Percentiles rank a stretch among this genome's conserved stretches.
Conservation (phyloP, 2,888 invertebrate genomes). For the Fragum sueziense region DNA sequence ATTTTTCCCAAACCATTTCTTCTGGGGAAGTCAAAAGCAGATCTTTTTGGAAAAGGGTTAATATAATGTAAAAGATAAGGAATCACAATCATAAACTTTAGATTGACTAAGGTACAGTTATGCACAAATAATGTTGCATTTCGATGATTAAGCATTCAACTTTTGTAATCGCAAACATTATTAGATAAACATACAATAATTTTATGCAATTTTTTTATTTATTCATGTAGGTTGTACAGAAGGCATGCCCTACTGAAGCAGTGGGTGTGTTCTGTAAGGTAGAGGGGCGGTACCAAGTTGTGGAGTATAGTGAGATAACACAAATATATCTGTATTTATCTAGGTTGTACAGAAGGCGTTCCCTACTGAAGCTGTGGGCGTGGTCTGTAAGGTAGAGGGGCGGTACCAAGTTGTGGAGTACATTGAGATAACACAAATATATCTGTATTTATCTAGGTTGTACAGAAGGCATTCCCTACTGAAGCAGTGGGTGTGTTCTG, state of each 20-base stretch:
- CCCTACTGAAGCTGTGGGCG: conserved; percentile 97
- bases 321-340: not conserved
- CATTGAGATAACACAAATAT: conserved; percentile 89
- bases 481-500: conserved; percentile 99
- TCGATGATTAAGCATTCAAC: too few relatives aligned
- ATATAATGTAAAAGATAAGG: conserved; percentile 92
- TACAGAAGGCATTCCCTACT: conserved; percentile 93
- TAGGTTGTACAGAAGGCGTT: conserved; percentile 91
- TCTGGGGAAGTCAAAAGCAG: too few relatives aligned
- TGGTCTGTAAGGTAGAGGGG: conserved; percentile 96
- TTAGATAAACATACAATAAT: too few relatives aligned
- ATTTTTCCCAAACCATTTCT: too few relatives aligned
- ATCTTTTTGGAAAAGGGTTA: conserved; percentile 96
- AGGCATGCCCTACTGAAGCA: conserved; percentile 93
- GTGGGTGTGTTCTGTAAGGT: conserved; percentile 98
- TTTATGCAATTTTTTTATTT: too few relatives aligned
- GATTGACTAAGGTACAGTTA: too few relatives aligned
- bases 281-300: conserved; percentile 92
- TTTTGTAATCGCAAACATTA: too few relatives aligned
- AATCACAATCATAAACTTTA: conserved; percentile 99
- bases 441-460: conserved; percentile 86
- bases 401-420: conserved; percentile 96
- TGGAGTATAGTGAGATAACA: conserved; percentile 98
- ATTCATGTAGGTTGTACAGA: conserved; percentile 88
- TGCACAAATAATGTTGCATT: too few relatives aligned